These are phyloP conservation scores for Diabrotica virgifera DNA, from an alignment of 1,140 invertebrate species.

Conservation along the genomic window DNA sequence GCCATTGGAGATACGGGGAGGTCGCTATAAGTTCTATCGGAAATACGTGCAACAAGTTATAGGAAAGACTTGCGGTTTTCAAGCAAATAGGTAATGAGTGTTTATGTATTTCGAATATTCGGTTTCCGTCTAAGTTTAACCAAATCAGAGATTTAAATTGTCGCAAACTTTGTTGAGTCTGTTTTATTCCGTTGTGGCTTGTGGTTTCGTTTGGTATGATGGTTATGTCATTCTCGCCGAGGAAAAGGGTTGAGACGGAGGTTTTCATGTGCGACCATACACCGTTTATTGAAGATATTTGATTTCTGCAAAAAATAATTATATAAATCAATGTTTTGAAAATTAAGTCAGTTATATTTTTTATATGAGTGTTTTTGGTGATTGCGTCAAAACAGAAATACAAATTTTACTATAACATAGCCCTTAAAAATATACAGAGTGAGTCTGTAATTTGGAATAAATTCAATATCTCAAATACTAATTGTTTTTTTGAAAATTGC, in stretches of 20 bases:
- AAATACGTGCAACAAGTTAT: conserved; percentile 67
- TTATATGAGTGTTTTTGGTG: too few relatives aligned
- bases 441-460: too few relatives aligned
- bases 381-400: too few relatives aligned
- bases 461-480: too few relatives aligned
- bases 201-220: conserved; percentile 52
- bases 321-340: neutral
- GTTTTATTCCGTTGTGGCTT: conserved; percentile 21
- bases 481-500: too few relatives aligned
- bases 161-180: conserved; percentile 49
- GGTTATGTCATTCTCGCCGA: conserved; percentile 77
- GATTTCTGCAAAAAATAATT: conserved; percentile 56
- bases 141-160: conserved; percentile 62
- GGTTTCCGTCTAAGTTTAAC: conserved; percentile 73
- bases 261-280: conserved; percentile 74
- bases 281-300: conserved; percentile 61
- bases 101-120: conserved; percentile 59
- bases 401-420: too few relatives aligned
- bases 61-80: conserved; percentile 70
- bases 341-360: too few relatives aligned
- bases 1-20: conserved; percentile 63
- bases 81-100: conserved; percentile 62
- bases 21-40: conserved; percentile 61
- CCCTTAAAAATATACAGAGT: too few relatives aligned
- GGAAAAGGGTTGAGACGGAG: conserved; percentile 72